Percentiles rank a stretch among this genome's conserved stretches.
These are phyloP conservation scores for Frieseomelitta varia DNA, from an alignment of 1,140 invertebrate genomes.

Conservation along the genomic window DNA sequence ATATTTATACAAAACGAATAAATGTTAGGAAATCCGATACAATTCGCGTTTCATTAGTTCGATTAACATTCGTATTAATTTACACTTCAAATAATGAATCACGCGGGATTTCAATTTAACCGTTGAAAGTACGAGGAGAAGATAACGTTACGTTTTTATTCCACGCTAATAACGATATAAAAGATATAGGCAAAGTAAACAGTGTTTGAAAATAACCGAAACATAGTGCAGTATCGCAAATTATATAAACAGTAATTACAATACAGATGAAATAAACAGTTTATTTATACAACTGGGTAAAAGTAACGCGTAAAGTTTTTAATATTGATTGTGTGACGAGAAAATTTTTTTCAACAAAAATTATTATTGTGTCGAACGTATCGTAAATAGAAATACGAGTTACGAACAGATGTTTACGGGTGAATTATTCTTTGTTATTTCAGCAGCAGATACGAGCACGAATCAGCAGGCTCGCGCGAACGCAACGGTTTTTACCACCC, in stretches of 20 bases:
- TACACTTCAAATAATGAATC: not conserved
- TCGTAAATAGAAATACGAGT: not conserved
- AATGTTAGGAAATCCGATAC: not conserved
- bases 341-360: not conserved
- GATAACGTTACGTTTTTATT: not conserved
- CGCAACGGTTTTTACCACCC: constrained; percentile 80
- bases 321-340: not conserved
- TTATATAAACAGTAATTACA: no score
- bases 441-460: constrained; percentile 83
- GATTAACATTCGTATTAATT: not conserved
- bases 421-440: constrained; percentile 11
- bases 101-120: not conserved
- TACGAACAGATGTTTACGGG: not conserved
- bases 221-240: not conserved
- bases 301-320: no score
- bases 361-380: not conserved
- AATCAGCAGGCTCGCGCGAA: constrained; percentile 80
- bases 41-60: not conserved
- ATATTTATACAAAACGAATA: not conserved
- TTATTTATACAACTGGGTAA: no score
- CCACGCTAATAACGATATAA: not conserved
- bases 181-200: not conserved
- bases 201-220: not conserved
- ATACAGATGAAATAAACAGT: no score
- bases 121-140: not conserved